Percentiles rank a stretch among this genome's conserved stretches.
These are phyloP conservation scores for Caretta caretta DNA, from an alignment of 2,113 vertebrate genomes.

Conservation along the genomic window DNA sequence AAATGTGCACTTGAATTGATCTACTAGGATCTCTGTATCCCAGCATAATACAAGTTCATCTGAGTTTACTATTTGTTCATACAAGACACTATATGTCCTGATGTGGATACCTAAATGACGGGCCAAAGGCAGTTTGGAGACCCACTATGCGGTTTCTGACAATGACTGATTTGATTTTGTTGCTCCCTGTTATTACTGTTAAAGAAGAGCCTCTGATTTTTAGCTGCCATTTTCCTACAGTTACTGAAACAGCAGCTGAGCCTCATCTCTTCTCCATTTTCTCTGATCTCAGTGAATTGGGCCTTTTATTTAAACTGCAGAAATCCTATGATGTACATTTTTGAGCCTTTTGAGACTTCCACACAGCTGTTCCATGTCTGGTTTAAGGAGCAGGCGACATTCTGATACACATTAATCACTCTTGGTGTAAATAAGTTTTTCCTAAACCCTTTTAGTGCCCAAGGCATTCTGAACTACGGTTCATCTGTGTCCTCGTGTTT, in stretches of 20 bases:
- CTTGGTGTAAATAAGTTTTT: not conserved
- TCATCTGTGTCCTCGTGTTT: not conserved
- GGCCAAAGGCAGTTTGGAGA: not conserved
- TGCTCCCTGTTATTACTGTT: not conserved
- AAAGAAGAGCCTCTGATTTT: not conserved
- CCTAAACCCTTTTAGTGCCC: not conserved
- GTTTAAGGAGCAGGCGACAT: not conserved
- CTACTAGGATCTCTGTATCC: not conserved
- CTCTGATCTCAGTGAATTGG: not conserved
- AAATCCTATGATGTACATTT: not conserved
- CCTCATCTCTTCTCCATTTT: not conserved
- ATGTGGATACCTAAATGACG: not conserved
- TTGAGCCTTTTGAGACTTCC: not conserved
- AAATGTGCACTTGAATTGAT: rapidly evolving
- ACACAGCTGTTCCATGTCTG: not conserved
- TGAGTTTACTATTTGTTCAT: not conserved
- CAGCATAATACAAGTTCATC: not conserved
- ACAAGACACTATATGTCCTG: too few relatives aligned
- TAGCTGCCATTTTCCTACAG: constrained; percentile 10
- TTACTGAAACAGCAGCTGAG: constrained; percentile 2
- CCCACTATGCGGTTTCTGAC: not conserved
- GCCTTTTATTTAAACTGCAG: not conserved
- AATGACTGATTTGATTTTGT: not conserved
- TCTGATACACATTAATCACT: not conserved
- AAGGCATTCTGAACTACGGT: not conserved